Percentiles rank a stretch among this genome's conserved stretches.
phyloP scores from a whole-genome alignment of 1,140 invertebrate genomes.

The Apis laboriosa region DNA sequence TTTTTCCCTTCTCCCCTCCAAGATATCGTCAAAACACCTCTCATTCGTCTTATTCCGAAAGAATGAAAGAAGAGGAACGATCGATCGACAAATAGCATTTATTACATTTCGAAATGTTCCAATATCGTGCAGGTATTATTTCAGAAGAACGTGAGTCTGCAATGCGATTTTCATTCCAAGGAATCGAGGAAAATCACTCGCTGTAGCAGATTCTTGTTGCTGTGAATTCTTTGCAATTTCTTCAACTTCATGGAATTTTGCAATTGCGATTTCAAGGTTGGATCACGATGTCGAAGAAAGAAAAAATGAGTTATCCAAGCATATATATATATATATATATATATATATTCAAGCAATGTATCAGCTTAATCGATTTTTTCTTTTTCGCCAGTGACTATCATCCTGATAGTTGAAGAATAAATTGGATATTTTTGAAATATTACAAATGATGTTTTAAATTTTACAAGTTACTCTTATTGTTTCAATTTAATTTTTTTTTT shows the following conservation, averaged over 20 bases:
- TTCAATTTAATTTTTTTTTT: neutral
- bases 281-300: neutral
- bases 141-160: neutral
- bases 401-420: too few species aligned
- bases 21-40: conserved; percentile 28
- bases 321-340: too few species aligned
- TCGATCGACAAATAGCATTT: conserved; percentile 43
- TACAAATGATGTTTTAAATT: too few species aligned
- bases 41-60: conserved; percentile 58
- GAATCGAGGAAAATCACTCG: too few species aligned
- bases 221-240: too few species aligned
- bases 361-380: neutral
- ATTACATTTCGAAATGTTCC: conserved; percentile 18
- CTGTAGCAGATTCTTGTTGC: too few species aligned
- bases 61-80: conserved; percentile 16
- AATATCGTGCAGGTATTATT: neutral
- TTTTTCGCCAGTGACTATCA: too few species aligned
- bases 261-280: too few species aligned
- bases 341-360: neutral
- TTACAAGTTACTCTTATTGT: neutral
- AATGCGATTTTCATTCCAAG: neutral
- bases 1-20: neutral
- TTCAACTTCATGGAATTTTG: too few species aligned
- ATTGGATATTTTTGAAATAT: too few species aligned
- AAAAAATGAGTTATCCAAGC: neutral